phyloP scores from a whole-genome alignment of 2,888 invertebrate species.

The Mimumesa dahlbomi region DNA sequence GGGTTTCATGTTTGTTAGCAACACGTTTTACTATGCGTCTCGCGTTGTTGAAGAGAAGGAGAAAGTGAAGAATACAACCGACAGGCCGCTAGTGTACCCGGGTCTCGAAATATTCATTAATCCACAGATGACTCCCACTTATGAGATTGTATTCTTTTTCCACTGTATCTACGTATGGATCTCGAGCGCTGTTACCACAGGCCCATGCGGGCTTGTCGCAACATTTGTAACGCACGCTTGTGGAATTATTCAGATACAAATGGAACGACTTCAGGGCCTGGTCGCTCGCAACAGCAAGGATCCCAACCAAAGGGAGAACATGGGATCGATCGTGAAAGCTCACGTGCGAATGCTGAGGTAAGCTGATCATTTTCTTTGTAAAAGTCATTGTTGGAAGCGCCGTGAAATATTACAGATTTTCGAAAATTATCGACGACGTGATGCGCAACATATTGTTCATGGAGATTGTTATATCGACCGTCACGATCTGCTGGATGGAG shows the following conservation, averaged over 20 bases:
- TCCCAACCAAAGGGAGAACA: no score
- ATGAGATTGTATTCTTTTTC: slow-evolving; percentile 52
- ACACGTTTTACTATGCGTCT: slow-evolving; percentile 33
- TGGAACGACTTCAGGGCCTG: slow-evolving; percentile 26
- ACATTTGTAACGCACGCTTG: slow-evolving; percentile 53
- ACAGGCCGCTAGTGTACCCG: slow-evolving; percentile 50
- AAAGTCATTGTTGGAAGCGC: no score
- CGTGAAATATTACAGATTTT: slow-evolving; percentile 42
- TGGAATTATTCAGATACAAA: slow-evolving; percentile 51
- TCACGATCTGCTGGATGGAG: slow-evolving; percentile 72
- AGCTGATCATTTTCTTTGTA: no score
- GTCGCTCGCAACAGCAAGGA: no score
- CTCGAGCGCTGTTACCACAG: slow-evolving; percentile 32
- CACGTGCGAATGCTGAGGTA: no score
- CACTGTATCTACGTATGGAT: slow-evolving; percentile 28
- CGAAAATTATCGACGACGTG: slow-evolving; percentile 41
- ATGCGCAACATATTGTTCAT: slow-evolving; percentile 69
- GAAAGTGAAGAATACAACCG: slow-evolving; percentile 34
- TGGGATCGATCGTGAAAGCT: no score
- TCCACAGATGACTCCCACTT: slow-evolving; percentile 39
- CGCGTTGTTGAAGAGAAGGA: slow-evolving; percentile 9
- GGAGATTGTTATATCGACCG: slow-evolving; percentile 71
- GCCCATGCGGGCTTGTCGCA: slow-evolving; percentile 44
- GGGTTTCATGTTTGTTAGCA: slow-evolving; percentile 40
- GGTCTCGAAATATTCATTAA: slow-evolving; percentile 46